These are phyloP conservation scores for Ecdyonurus torrentis DNA, from an alignment of 2,888 invertebrate species.

Conservation along the genomic window DNA sequence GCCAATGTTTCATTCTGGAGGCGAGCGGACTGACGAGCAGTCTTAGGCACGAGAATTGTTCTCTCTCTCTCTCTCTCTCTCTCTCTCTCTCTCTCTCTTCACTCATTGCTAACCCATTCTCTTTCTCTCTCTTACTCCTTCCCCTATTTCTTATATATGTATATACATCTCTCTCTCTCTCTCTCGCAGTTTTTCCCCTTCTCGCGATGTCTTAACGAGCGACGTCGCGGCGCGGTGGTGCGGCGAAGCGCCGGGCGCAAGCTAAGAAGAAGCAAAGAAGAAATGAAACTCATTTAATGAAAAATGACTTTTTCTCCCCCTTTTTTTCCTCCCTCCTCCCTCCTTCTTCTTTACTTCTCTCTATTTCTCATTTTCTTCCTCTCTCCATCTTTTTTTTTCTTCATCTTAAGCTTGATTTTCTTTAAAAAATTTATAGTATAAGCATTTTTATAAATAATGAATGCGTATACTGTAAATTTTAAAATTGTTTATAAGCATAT, in stretches of 20 bases:
- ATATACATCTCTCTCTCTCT: not conserved
- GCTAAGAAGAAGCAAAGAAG: conserved; percentile 2
- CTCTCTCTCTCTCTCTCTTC: not conserved
- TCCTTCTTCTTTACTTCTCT: too few relatives aligned
- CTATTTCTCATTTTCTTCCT: not conserved
- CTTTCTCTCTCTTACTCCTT: not conserved
- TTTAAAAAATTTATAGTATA: not conserved
- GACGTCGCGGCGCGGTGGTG: not conserved
- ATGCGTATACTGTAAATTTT: too few relatives aligned
- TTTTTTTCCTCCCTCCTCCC: not conserved
- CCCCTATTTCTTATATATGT: not conserved
- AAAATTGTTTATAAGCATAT: too few relatives aligned
- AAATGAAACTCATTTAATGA: conserved; percentile 3
- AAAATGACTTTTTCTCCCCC: not conserved
- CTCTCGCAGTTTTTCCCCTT: not conserved
- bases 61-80: not conserved
- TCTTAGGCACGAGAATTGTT: not conserved
- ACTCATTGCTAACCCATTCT: not conserved
- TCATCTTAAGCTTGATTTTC: not conserved
- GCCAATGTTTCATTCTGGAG: not conserved
- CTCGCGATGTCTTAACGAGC: not conserved
- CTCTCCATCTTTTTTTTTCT: not conserved
- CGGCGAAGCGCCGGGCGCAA: not conserved
- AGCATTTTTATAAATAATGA: not conserved
- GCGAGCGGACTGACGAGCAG: not conserved